phyloP scores from a whole-genome alignment of 92 coral and sea anemone species.

The Galaxea fascicularis region DNA sequence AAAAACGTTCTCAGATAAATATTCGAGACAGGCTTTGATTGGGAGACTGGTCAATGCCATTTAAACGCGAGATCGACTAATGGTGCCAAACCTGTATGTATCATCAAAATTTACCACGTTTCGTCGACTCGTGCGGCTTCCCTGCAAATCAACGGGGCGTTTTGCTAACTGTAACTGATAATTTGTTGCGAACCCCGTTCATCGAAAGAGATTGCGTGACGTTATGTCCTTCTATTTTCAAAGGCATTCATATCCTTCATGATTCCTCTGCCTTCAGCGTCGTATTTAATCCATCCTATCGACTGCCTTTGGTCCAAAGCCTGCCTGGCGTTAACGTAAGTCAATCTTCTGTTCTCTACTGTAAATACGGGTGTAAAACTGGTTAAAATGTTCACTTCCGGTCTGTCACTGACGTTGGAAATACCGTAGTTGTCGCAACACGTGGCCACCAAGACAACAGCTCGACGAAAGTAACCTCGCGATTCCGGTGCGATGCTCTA shows the following conservation, averaged over 20 bases:
- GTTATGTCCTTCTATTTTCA: background rate
- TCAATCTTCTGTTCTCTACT: background rate
- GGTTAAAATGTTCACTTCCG: background rate
- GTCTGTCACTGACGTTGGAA: background rate
- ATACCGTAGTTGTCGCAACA: no score
- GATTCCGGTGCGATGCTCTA: no score
- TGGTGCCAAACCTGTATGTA: no score
- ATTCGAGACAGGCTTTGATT: background rate
- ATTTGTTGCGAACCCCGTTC: background rate
- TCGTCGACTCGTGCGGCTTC: no score
- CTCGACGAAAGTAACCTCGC: no score
- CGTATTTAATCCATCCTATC: background rate
- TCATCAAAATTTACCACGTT: no score
- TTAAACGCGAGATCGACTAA: no score
- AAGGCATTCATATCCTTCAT: slow-evolving; percentile 29
- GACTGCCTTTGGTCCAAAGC: background rate
- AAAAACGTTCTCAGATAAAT: no score
- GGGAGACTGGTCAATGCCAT: no score
- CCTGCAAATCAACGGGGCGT: no score
- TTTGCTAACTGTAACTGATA: no score
- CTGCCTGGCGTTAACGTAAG: slow-evolving; percentile 16
- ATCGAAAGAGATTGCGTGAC: background rate
- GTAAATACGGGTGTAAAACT: background rate
- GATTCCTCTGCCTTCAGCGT: slow-evolving; percentile 34
- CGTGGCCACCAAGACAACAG: no score